Evolutionary conservation across 2,888 invertebrate species (phyloP).

Genomic region (Drosophila affinis): DNA sequence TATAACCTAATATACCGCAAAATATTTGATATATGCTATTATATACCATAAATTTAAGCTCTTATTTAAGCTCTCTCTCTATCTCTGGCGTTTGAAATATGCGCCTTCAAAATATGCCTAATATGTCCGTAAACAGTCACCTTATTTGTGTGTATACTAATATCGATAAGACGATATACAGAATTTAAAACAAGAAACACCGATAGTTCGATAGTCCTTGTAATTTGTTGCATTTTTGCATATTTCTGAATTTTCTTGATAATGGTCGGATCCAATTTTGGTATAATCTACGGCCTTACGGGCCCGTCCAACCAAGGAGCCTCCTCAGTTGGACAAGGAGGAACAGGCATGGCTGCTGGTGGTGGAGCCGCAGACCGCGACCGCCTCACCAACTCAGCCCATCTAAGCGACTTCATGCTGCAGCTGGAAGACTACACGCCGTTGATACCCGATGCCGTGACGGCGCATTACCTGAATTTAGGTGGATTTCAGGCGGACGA

Average conservation of each 20-base stretch:
- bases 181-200: too few relatives aligned
- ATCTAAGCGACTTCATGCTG: conserved; percentile 66
- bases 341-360: background rate
- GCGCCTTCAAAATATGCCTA: too few relatives aligned
- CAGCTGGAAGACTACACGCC: conserved; percentile 94
- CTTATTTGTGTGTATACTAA: too few relatives aligned
- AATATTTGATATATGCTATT: too few relatives aligned
- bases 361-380: conserved; percentile 39
- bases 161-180: too few relatives aligned
- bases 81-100: too few relatives aligned
- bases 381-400: conserved; percentile 52
- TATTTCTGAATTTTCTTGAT: background rate
- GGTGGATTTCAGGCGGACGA: conserved; percentile 96
- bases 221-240: background rate
- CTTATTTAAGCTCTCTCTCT: too few relatives aligned
- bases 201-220: too few relatives aligned
- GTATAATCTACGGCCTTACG: conserved; percentile 63
- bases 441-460: conserved; percentile 91
- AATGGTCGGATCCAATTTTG: conserved; percentile 70
- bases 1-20: too few relatives aligned
- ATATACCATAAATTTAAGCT: too few relatives aligned
- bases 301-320: conserved; percentile 31
- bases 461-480: conserved; percentile 83
- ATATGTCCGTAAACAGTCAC: too few relatives aligned
- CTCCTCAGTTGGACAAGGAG: conserved; percentile 2